Conservation (phyloP, 2,888 invertebrate species). For the Galerucella pusilla region DNA sequence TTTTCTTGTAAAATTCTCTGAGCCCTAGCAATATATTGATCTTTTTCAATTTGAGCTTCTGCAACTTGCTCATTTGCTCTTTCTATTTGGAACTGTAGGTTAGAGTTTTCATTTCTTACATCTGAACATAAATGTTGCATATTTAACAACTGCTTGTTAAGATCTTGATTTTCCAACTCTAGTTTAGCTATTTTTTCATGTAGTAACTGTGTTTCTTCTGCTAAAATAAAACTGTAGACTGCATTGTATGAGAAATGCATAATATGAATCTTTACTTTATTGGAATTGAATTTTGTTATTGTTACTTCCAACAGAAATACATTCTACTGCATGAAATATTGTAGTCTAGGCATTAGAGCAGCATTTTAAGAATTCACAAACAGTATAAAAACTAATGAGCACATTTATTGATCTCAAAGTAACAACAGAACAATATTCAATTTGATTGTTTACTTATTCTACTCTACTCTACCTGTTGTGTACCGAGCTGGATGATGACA, state of each 20-base stretch:
- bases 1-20: conserved; percentile 81
- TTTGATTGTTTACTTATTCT: neutral
- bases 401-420: neutral
- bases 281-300: neutral
- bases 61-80: conserved; percentile 55
- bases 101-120: conserved; percentile 58
- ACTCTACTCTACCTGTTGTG: conserved; percentile 46
- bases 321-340: neutral
- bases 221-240: conserved; percentile 48
- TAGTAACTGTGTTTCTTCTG: conserved; percentile 52
- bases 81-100: conserved; percentile 57
- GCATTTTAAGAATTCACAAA: neutral
- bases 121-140: conserved; percentile 60
- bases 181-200: conserved; percentile 58
- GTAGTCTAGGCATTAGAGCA: neutral
- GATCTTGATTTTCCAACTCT: conserved; percentile 57
- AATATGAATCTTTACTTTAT: neutral
- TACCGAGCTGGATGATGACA: conserved; percentile 48
- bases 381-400: neutral
- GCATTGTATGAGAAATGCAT: neutral
- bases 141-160: conserved; percentile 59
- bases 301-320: neutral
- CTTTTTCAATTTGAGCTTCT: conserved; percentile 69
- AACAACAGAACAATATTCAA: neutral
- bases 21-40: conserved; percentile 83